Evolutionary conservation across 2,797 vertebrate species (phyloP).

Genomic region (Pseudochromis fuscus): DNA sequence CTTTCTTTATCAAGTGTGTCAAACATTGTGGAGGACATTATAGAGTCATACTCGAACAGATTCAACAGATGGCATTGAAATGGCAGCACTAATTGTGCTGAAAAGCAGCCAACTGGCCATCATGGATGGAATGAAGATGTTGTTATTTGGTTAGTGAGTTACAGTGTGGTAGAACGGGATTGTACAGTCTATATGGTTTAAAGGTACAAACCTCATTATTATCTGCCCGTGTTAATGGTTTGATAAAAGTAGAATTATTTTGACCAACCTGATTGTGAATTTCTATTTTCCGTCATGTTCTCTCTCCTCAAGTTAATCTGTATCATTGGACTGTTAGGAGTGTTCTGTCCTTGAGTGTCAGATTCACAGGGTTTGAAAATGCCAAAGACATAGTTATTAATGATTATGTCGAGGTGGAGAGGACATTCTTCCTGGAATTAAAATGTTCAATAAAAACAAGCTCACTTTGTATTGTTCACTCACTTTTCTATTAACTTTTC

Average conservation of each 20-base stretch:
- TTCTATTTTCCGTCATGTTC: not conserved
- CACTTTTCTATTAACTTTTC: not conserved
- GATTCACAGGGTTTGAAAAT: not conserved
- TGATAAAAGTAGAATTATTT: not conserved
- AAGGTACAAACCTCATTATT: too few species aligned
- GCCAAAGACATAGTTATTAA: not conserved
- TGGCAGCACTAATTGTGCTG: constrained; percentile 54
- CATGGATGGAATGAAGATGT: constrained; percentile 42
- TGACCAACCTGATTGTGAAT: not conserved
- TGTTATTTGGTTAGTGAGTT: constrained; percentile 40
- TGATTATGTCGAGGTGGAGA: not conserved
- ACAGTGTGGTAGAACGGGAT: constrained; percentile 10
- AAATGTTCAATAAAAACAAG: too few species aligned
- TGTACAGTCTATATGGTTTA: not conserved
- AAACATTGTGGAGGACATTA: constrained; percentile 55
- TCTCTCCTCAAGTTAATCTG: not conserved
- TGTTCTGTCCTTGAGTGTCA: not conserved
- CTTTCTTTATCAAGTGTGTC: constrained; percentile 58
- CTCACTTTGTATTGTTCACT: not conserved
- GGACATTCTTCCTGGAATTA: not conserved
- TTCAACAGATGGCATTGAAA: constrained; percentile 69
- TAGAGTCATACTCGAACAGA: constrained; percentile 46
- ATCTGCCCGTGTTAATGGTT: too few species aligned
- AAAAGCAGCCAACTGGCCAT: constrained; percentile 64
- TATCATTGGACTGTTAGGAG: not conserved